Base-by-base conservation (phyloP, 2,888 invertebrate genomes). In the Balanococcus diminutus region DNA sequence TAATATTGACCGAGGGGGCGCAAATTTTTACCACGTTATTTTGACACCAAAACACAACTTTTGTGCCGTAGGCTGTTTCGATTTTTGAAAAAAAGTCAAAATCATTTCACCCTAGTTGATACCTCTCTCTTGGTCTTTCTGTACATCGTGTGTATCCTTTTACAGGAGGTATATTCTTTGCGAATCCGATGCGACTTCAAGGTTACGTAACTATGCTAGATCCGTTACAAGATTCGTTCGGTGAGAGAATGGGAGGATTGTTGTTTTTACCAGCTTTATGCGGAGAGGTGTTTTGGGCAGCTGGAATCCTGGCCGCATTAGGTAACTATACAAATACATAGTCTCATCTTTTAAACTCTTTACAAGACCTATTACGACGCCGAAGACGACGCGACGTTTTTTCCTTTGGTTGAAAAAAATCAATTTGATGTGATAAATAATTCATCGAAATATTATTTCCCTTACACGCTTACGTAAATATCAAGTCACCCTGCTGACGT, bases 161-260 rank as follows among this genome's bases (percentile, higher is more conserved):
- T 86, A 28, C 86, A 96, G 98, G 98, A 88, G 99, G 99, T 16
- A 93, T 98, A 89, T 97, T 99, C 91, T 99, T 99, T 91, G 99
- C 99, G 88, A 97, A 97, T 91, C 96, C 96, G 89, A 99, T 99
- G 99, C 93, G 99, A 88, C 93, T 95, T 90, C 96, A 98, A 91
- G 98, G 98, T 87, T 99, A 99, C 91, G 95, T 99, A 88, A 99
- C 99, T 46, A 99, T 99, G 99, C 90, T 99, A 91, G 99, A 99
- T 91, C 99, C 99, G 2, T 94, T 99, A 89, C 98, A 99, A 91
- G 96, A 97, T 90, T 94, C 95, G 86, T 98, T 98, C 90, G 99
- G 99, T 28, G 96, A 97, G 90, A 93, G 98, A 88, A 98, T 99
- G 97, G 99, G 99, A 31, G 98, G 98, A 0, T 91, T 99, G 87